A percentile compares a stretch with the other conserved stretches of the same genome.
Evolutionary conservation across 2,797 vertebrate genomes (phyloP).

Genomic region (Ispidina lecontei): DNA sequence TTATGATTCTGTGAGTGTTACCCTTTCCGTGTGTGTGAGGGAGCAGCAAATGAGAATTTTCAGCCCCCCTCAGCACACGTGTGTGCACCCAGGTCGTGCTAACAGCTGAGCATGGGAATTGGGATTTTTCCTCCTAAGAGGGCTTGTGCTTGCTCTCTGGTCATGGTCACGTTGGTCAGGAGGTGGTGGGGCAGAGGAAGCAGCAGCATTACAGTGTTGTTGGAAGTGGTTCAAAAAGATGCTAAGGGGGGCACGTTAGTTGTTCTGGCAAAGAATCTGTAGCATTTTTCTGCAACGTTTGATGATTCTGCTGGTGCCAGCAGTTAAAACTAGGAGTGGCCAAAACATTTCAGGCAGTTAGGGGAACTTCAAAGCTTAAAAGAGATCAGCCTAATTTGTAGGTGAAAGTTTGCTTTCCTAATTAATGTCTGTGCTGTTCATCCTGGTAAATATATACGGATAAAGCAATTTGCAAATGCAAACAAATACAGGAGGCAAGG

Average conservation of each 20-base stretch:
- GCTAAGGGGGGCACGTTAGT: accelerated
- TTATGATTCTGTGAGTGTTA: background rate
- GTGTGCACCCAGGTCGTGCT: accelerated
- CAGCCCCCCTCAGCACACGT: accelerated
- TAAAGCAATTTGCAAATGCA: constrained; percentile 32
- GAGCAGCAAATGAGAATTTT: accelerated
- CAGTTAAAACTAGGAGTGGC: background rate
- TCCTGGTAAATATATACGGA: background rate
- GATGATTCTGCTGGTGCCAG: background rate
- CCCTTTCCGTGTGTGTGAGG: accelerated
- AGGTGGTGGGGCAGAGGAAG: background rate
- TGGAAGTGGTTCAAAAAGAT: background rate
- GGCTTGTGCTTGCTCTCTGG: background rate
- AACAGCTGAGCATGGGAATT: accelerated
- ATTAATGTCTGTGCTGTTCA: background rate
- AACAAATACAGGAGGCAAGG: background rate
- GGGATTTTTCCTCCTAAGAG: background rate
- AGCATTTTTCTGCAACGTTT: background rate
- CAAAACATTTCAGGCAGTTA: background rate
- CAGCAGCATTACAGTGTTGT: accelerated
- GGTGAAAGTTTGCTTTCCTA: background rate
- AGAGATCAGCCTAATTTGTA: background rate
- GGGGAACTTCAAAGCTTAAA: constrained; percentile 25
- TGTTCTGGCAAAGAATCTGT: background rate
- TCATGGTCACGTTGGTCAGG: background rate